These are phyloP conservation scores for Desmophyllum pertusum DNA, from an alignment of 92 coral and sea anemone species.

Conservation along the genomic window DNA sequence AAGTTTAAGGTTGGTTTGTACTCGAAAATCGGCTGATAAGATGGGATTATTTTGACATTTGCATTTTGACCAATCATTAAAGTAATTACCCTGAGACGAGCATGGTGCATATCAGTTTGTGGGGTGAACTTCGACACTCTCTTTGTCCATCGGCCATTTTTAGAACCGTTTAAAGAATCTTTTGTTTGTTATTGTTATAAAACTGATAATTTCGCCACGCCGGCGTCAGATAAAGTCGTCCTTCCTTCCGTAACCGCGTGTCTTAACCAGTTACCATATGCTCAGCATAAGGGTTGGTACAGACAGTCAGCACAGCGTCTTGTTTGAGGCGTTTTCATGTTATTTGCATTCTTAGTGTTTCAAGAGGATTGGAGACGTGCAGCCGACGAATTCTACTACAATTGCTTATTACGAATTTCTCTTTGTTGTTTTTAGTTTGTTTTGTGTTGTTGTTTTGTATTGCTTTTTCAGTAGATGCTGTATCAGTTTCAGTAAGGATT, in stretches of 20 bases:
- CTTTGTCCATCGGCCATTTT: background rate
- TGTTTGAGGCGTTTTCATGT: background rate
- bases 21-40: background rate
- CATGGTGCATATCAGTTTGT: background rate
- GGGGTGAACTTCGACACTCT: background rate
- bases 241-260: constrained; percentile 9
- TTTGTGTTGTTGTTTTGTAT: background rate
- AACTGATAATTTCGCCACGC: background rate
- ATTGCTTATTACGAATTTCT: background rate
- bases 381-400: background rate
- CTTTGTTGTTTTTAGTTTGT: background rate
- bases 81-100: background rate
- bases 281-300: background rate
- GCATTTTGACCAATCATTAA: too few species aligned
- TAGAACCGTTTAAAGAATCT: background rate
- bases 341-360: background rate
- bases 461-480: background rate
- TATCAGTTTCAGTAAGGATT: background rate
- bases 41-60: background rate
- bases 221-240: background rate
- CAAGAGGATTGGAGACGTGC: background rate
- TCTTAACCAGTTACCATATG: constrained; percentile 5
- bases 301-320: background rate
- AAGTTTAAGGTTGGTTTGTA: background rate
- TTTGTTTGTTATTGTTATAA: background rate